Base-by-base conservation (phyloP, 2,888 invertebrate species). In the Polydrusus pterygomalis region DNA sequence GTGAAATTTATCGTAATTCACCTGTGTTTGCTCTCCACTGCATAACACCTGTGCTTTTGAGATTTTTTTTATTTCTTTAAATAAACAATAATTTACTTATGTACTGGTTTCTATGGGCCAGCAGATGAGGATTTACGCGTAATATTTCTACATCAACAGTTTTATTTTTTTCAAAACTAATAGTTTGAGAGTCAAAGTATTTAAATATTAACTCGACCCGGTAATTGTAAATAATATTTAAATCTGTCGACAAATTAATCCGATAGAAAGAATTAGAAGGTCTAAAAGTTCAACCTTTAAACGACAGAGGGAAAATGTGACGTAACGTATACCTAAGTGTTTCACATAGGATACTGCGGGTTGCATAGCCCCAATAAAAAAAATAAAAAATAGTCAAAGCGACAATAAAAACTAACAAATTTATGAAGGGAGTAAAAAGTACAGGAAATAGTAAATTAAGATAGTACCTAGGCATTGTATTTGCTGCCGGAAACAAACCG, bases 361-460 rank as follows among this genome's bases (percentile, higher is more conserved):
- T n/a, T n/a, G n/a, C n/a, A n/a, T n/a, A n/a, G n/a, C n/a, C n/a
- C n/a, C n/a, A n/a, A n/a, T 25, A 25, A 25, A 25, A 1, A 25
- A 25, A 25, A 3, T 25, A 5, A 25, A 25, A 25, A 3, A 25
- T 25, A 25, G 25, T 3, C 25, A 3, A 25, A 25, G 5, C 2
- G 5, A 25, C 5, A 25, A 25, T 25, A 25, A 25, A 68, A 43
- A 51, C n/a, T 38, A 15, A 34, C 34, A 58, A 58, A 58, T 58
- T 58, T 58, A 15, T 34, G 30, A 54, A n/a, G 30, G 54, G 25
- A 30, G 9, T 38, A 34, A 58, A 58, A 40, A 30, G 45, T 49
- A 70, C 70, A 49, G 70, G 70, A 70, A 60, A 70, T 70, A 70
- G 62, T 51, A 64, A 54, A 71, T 64, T 71, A 64, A 71, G 64